Evolutionary conservation across 2,113 vertebrate species (phyloP).

Genomic region (Melanerpes formicivorus): DNA sequence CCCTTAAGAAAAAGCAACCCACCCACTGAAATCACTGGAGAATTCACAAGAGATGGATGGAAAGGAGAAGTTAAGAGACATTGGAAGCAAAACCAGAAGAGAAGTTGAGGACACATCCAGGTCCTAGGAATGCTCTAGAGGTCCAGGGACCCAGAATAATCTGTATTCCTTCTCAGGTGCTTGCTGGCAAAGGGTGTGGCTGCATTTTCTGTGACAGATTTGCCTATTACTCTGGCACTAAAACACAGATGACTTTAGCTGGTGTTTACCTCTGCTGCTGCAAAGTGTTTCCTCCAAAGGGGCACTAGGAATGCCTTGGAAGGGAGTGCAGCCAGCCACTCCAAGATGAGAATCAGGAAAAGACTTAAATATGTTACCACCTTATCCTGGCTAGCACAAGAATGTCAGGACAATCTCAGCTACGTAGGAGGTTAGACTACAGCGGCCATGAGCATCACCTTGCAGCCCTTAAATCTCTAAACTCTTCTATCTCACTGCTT

Average conservation of each 20-base stretch:
- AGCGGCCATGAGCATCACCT: background rate
- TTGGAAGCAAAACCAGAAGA: background rate
- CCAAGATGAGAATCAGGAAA: background rate
- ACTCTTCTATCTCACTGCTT: background rate
- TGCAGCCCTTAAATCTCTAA: background rate
- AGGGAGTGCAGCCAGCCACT: background rate
- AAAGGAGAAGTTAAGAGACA: background rate
- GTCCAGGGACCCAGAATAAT: background rate
- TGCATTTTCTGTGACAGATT: background rate
- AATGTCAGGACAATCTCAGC: background rate
- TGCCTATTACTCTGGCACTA: background rate
- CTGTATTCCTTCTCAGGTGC: background rate
- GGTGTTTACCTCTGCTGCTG: background rate
- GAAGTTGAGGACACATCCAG: background rate
- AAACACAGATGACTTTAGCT: background rate
- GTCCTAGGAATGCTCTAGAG: fast-evolving
- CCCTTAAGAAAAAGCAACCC: background rate
- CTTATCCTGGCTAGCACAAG: background rate
- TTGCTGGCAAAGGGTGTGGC: fast-evolving
- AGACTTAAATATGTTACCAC: background rate
- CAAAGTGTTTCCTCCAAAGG: fast-evolving
- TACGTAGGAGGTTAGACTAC: background rate
- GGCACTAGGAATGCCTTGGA: background rate
- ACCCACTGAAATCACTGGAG: background rate
- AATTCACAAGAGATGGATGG: background rate